Evolutionary conservation across 2,113 vertebrate species (phyloP), one percentile per base, ranked within the genome.

Genomic region (Callopanchax toddi): DNA sequence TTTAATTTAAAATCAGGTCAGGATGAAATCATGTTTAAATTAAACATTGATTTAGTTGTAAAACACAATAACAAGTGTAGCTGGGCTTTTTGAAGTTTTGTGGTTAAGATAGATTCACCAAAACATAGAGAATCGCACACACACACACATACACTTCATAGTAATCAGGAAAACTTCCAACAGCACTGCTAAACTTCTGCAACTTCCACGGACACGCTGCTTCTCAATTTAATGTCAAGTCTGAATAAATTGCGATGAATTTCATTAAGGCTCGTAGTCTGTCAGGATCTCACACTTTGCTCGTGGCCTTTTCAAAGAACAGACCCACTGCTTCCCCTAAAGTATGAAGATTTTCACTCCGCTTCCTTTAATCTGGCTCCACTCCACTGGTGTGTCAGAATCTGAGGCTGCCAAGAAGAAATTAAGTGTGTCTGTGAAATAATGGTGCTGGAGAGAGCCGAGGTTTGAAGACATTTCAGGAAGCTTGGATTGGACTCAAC

Each of bases 361-460:
- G 64, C 60, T 78, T 62, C 54, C 65, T 82, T 80, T 76, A 63
- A 74, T 84, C 66, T 71, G 52, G 60, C 66, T 77, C n/a, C 49
- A 66, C 51, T 81, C 49, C 32, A 49, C 71, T 73, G 53, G 26
- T 64, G 34, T 73, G 70, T 60, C 62, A 36, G 68, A 71, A 80
- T 81, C 68, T 78, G 53, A 42, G 56, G 17, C 74, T 61, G 60
- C 79, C 57, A 45, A 72, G 43, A 55, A 53, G 63, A 77, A 68
- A 65, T 61, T 79, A 67, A 65, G 74, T 36, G 68, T 13, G 67
- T 76, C 67, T 75, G 75, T 81, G 66, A 81, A 81, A 81, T 83
- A 79, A 77, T 74, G 67, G 29, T 53, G 48, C 25, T 66, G 49
- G 10, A 59, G 20, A 66, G 61, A 79, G 44, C 16, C 22, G 63